Evolutionary conservation across 2,797 vertebrate species (phyloP).

Genomic region (Eulemur mongoz): DNA sequence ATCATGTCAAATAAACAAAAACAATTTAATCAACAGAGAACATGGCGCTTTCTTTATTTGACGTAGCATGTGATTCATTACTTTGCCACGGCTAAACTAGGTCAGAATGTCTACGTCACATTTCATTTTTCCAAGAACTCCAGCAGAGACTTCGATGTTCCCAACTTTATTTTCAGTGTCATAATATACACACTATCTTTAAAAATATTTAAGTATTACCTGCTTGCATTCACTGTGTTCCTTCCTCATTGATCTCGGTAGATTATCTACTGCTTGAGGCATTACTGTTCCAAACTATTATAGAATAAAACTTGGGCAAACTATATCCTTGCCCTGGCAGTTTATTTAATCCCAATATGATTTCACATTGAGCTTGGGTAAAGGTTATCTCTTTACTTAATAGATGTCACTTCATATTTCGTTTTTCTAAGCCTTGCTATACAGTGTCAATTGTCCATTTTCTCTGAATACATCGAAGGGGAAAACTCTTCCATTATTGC

Average conservation of each 20-base stretch:
- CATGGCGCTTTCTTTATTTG: too few species aligned
- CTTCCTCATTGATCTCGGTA: rapidly evolving
- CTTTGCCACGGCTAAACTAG: rapidly evolving
- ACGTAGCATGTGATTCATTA: rapidly evolving
- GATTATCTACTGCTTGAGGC: too few species aligned
- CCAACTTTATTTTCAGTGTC: background rate
- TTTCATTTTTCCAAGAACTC: background rate
- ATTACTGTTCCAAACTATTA: background rate
- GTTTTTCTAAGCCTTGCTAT: background rate
- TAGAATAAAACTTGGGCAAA: background rate
- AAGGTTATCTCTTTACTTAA: background rate
- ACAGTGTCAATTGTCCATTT: background rate
- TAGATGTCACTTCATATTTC: background rate
- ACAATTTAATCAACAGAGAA: background rate
- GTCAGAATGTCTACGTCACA: background rate
- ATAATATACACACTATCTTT: background rate
- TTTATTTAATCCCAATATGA: rapidly evolving
- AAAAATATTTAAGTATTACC: background rate
- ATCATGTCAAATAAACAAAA: background rate
- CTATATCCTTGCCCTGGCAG: background rate
- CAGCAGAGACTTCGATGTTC: background rate
- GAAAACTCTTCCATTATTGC: background rate
- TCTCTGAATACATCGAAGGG: background rate
- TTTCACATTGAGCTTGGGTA: rapidly evolving
- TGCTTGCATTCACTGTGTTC: background rate